Conservation (phyloP, 2,888 invertebrate species). For the Trilocha varians region DNA sequence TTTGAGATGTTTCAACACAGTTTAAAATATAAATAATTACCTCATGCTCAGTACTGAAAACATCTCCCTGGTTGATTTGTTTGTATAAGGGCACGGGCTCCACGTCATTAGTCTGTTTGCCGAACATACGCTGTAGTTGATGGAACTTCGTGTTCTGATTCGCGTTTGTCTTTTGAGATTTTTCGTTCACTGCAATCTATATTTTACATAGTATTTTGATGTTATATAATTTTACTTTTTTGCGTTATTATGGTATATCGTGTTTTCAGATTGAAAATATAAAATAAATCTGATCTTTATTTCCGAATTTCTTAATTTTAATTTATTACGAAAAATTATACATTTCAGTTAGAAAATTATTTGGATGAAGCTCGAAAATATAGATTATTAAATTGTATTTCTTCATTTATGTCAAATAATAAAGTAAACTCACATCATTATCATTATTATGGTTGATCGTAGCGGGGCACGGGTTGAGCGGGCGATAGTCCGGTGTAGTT, state of each 20-base stretch:
- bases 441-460: constrained; percentile 23
- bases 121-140: constrained; percentile 84
- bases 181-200: constrained; percentile 59
- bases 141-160: constrained; percentile 88
- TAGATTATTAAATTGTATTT: no score
- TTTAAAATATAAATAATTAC: constrained; percentile 28
- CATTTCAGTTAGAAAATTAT: no score
- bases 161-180: constrained; percentile 81
- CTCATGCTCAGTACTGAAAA: constrained; percentile 74
- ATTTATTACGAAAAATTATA: no score
- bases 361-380: no score
- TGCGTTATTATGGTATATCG: not conserved
- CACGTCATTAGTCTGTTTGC: constrained; percentile 66
- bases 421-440: constrained; percentile 22
- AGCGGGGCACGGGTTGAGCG: constrained; percentile 73
- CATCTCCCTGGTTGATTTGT: constrained; percentile 74
- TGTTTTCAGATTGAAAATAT: not conserved
- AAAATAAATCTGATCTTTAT: no score
- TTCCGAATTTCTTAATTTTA: no score
- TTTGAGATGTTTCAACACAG: not conserved
- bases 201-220: not conserved
- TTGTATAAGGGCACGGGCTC: constrained; percentile 70
- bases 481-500: constrained; percentile 89
- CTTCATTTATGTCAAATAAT: no score
- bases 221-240: not conserved